phyloP scores from a whole-genome alignment of 2,888 invertebrate species.

The Cancer borealis region DNA sequence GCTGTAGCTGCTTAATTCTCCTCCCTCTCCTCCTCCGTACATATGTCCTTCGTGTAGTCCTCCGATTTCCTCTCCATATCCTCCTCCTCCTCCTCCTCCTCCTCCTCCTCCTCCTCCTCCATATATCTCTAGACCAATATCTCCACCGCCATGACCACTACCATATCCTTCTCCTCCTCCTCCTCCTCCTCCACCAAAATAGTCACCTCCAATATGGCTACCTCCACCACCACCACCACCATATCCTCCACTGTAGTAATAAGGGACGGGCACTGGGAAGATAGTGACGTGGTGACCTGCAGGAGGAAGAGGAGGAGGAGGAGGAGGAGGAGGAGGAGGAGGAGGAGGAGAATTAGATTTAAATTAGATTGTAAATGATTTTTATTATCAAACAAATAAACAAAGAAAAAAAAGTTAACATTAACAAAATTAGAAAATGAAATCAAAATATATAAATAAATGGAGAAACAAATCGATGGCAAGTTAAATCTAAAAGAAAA shows the following conservation, averaged over 20 bases:
- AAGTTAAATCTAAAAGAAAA: too few relatives aligned
- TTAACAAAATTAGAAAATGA: too few relatives aligned
- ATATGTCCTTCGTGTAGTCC: constrained; percentile 8
- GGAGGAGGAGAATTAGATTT: too few relatives aligned
- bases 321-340: neutral
- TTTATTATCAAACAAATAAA: neutral
- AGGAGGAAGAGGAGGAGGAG: neutral
- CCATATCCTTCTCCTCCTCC: constrained; percentile 17
- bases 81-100: neutral
- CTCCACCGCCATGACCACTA: constrained; percentile 4
- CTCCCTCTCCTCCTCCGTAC: neutral
- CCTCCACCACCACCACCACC: constrained; percentile 8
- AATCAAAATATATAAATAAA: too few relatives aligned
- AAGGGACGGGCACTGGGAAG: too few relatives aligned
- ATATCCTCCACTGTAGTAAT: neutral
- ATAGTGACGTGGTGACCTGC: too few relatives aligned
- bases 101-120: neutral
- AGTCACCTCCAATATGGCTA: neutral
- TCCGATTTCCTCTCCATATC: neutral
- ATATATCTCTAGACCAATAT: neutral
- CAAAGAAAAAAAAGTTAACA: neutral
- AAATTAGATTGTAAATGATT: too few relatives aligned
- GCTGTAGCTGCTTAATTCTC: constrained; percentile 11
- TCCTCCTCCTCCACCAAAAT: constrained; percentile 11
- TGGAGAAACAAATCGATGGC: too few relatives aligned